These are phyloP conservation scores for Branchinecta sandiegonensis DNA, from an alignment of 2,888 invertebrate genomes.

Conservation along the genomic window DNA sequence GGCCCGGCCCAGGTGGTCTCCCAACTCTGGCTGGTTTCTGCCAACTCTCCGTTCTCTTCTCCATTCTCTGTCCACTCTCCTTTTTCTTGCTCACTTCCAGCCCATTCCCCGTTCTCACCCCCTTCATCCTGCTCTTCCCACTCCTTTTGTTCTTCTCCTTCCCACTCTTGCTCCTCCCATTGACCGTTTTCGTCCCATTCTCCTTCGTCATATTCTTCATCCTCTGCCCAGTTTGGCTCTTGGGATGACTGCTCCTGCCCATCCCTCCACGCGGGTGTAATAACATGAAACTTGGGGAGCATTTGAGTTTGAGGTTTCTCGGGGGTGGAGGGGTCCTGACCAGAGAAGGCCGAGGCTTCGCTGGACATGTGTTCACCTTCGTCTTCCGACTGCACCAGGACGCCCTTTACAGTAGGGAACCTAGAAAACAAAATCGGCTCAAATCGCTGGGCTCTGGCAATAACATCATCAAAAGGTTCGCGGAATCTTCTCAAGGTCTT, in stretches of 20 bases:
- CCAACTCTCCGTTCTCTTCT: background rate
- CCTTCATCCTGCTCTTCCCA: background rate
- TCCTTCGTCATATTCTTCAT: no score
- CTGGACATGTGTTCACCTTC: background rate
- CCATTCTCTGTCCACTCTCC: background rate
- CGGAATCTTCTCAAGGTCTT: no score
- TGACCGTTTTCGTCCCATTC: no score
- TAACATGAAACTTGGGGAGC: background rate
- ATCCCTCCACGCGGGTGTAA: conserved; percentile 8
- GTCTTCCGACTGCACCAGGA: background rate
- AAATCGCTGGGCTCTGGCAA: no score
- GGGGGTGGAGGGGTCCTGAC: background rate
- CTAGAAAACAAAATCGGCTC: no score
- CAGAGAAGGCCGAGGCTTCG: background rate
- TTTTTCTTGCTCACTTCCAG: background rate
- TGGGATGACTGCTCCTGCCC: no score
- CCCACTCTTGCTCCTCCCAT: no score
- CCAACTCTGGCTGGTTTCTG: background rate
- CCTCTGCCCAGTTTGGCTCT: no score
- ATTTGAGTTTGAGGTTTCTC: background rate
- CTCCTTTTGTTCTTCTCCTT: no score
- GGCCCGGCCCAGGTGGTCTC: no score
- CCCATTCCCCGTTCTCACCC: background rate
- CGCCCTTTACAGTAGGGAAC: background rate
- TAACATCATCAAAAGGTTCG: no score